Base-by-base conservation (phyloP, 2,113 vertebrate species). In the Pygoscelis antarcticus region DNA sequence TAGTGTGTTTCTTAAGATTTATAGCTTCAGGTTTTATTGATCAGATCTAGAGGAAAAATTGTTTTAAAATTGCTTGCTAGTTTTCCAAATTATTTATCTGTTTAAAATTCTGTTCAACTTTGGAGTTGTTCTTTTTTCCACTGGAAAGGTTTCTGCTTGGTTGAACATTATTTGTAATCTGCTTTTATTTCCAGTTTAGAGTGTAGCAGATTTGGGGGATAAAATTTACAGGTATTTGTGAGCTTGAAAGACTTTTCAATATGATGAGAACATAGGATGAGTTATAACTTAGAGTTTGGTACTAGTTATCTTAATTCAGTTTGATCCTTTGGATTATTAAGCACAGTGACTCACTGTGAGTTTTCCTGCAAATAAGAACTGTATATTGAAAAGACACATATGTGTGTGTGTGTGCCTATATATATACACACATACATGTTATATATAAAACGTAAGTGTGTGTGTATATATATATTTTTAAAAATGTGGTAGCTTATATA, bases 341-440 rank as follows among this genome's bases (percentile, higher is more conserved):
- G 7, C 65, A 65, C 18, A 62, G 16, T 62, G 57, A 82, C 71
- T 49, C 0, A 4, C 15, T 62, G 6, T 68, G n/a, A 70, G 34
- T 78, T 83, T 75, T 68, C 17, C 27, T 82, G 36, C 54, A 86
- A 13, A 19, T 83, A 85, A 79, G 27, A 85, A 9, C n/a, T 62
- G 2, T 68, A 5, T 72, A 20, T 82, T 72, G 52, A 84, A 83
- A 51, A 60, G 51, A 25, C 3, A 44, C 3, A 17, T 13, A 16
- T 13, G 6, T 75, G 2, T 2, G 0, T 34, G 9, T 72, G 4
- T 51, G 8, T 20, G 9, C 2, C 20, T 68, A 7, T 29, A n/a
- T 82, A 23, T 44, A 68, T 64, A 38, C 5, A 9, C 5, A 9
- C 42, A 36, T 55, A 3, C 27, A 54, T 38, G 25, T 61, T 77